Conservation (phyloP, 2,797 vertebrate genomes). For the Microcaecilia unicolor region DNA sequence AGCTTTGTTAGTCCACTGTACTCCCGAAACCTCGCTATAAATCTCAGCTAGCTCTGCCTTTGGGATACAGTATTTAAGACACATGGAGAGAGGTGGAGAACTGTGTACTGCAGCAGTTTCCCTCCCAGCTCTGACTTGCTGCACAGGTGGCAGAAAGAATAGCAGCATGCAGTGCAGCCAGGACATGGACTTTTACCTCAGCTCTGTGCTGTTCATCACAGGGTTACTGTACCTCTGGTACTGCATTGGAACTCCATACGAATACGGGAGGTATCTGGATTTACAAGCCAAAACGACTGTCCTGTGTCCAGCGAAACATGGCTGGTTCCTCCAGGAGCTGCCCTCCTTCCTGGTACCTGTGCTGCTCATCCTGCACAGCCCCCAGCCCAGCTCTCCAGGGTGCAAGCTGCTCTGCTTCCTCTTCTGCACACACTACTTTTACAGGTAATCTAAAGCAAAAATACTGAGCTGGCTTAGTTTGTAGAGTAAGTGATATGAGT, state of each 20-base stretch:
- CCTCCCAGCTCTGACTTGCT: too few relatives aligned
- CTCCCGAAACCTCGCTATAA: too few relatives aligned
- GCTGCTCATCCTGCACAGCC: slow-evolving; percentile 41
- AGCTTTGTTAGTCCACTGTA: too few relatives aligned
- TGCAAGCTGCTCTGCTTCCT: slow-evolving; percentile 61
- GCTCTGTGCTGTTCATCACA: slow-evolving; percentile 37
- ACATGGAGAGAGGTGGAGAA: too few relatives aligned
- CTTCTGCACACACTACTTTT: slow-evolving; percentile 79
- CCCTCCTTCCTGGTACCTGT: slow-evolving; percentile 68
- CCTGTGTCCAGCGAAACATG: slow-evolving; percentile 55
- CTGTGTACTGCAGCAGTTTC: too few relatives aligned
- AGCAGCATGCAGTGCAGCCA: slow-evolving; percentile 65
- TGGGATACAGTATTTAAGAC: too few relatives aligned
- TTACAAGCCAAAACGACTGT: background rate
- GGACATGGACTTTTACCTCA: slow-evolving; percentile 40
- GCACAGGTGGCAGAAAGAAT: too few relatives aligned
- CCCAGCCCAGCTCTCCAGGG: slow-evolving; percentile 35
- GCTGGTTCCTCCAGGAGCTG: slow-evolving; percentile 82
- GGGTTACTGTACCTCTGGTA: slow-evolving; percentile 39
- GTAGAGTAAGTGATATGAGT: too few relatives aligned
- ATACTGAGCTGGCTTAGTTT: too few relatives aligned
- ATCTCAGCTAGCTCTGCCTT: too few relatives aligned
- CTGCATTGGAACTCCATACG: slow-evolving; percentile 32
- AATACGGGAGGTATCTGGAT: slow-evolving; percentile 64
- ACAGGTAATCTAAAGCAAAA: too few relatives aligned